phyloP scores from a whole-genome alignment of 2,113 vertebrate genomes.

The Lasiurus cinereus region DNA sequence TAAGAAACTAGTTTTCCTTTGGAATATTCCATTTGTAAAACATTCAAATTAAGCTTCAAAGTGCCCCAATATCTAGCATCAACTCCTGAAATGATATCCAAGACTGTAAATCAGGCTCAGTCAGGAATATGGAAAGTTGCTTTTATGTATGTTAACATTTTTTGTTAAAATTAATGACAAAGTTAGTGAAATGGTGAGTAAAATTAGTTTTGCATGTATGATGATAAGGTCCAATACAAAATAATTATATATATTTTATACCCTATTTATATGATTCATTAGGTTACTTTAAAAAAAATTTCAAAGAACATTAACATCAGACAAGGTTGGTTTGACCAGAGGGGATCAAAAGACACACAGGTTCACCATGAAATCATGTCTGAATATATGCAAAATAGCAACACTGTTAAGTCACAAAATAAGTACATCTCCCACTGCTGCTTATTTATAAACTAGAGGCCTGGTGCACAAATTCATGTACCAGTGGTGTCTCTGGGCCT shows the following conservation, averaged over 20 bases:
- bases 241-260: not conserved
- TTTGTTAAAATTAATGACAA: not conserved
- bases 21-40: not conserved
- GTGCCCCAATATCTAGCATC: not conserved
- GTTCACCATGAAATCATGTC: not conserved
- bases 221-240: not conserved
- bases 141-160: not conserved
- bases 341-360: not conserved
- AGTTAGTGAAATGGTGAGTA: not conserved
- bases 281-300: not conserved
- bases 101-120: not conserved
- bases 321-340: not conserved
- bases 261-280: not conserved
- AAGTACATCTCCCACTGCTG: not conserved
- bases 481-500: too few species aligned
- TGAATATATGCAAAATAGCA: not conserved
- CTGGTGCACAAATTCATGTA: too few species aligned
- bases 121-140: not conserved
- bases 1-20: not conserved
- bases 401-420: not conserved
- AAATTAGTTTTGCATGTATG: not conserved
- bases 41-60: not conserved
- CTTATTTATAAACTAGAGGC: not conserved
- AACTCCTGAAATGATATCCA: not conserved
- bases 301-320: conserved; percentile 15